Percentiles rank a stretch among this genome's conserved stretches.
phyloP scores from a whole-genome alignment of 2,888 invertebrate species.

The Fragum sueziense region DNA sequence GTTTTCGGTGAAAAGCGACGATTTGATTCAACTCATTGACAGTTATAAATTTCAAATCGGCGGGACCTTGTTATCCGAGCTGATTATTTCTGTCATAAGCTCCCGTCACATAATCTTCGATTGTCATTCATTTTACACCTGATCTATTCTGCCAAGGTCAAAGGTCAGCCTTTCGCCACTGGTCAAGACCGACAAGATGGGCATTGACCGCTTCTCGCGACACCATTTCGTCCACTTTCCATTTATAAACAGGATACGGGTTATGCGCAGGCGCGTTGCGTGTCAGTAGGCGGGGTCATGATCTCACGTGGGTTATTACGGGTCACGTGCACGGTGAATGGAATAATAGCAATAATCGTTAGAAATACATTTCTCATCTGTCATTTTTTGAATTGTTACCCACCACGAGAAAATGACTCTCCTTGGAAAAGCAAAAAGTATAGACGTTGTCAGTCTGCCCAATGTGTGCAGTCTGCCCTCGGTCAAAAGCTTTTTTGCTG shows the following conservation, averaged over 20 bases:
- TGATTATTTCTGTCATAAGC: background rate
- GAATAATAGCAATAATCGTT: conserved; percentile 19
- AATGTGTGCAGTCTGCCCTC: too few species aligned
- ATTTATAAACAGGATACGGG: background rate
- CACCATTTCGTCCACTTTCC: background rate
- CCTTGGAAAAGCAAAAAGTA: too few species aligned
- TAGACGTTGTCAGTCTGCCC: too few species aligned
- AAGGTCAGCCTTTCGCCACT: conserved; percentile 7
- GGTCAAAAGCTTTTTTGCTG: too few species aligned
- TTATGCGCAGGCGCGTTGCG: conserved; percentile 15
- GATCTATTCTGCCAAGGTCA: conserved; percentile 11
- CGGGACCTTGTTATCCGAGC: conserved; percentile 3
- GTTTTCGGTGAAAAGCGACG: too few species aligned
- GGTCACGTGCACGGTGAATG: conserved; percentile 23
- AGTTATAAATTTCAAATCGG: background rate
- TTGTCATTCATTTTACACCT: conserved; percentile 15
- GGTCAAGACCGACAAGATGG: background rate
- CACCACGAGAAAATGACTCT: background rate
- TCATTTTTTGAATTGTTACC: background rate
- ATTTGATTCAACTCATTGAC: background rate
- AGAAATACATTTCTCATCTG: conserved; percentile 26
- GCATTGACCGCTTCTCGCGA: background rate
- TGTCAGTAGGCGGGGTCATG: conserved; percentile 25
- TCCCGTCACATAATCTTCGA: background rate
- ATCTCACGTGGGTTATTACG: conserved; percentile 8